A percentile compares a stretch with the other conserved stretches of the same genome.
phyloP scores from a whole-genome alignment of 2,888 invertebrate genomes.

The Zygaena filipendulae region DNA sequence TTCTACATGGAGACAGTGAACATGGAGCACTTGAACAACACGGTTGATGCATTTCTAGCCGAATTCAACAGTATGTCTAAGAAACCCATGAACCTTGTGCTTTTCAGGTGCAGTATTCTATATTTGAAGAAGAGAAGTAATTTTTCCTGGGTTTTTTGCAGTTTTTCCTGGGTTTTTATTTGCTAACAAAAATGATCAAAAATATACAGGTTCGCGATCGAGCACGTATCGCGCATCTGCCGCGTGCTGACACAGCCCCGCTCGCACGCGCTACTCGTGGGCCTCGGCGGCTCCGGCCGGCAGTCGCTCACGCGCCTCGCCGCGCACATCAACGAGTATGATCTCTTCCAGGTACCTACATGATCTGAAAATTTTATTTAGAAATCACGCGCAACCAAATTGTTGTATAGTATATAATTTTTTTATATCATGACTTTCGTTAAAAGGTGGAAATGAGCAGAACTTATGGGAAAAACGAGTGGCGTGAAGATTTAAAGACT shows the following conservation, averaged over 20 bases:
- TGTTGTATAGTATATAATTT: no score
- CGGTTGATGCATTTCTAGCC: slow-evolving; percentile 88
- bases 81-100: slow-evolving; percentile 95
- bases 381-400: no score
- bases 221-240: slow-evolving; percentile 91
- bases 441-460: slow-evolving; percentile 94
- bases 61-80: slow-evolving; percentile 97
- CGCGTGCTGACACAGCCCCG: slow-evolving; percentile 92
- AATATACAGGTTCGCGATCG: slow-evolving; percentile 94
- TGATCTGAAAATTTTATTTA: no score
- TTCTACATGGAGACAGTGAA: slow-evolving; percentile 91
- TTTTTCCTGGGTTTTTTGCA: no score
- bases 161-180: no score
- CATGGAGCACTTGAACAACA: slow-evolving; percentile 80
- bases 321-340: slow-evolving; percentile 94
- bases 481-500: slow-evolving; percentile 91
- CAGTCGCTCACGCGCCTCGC: slow-evolving; percentile 91
- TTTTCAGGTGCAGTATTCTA: slow-evolving; percentile 90
- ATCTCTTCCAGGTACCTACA: slow-evolving; percentile 80
- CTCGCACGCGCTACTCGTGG: slow-evolving; percentile 89
- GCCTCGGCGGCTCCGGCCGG: slow-evolving; percentile 93
- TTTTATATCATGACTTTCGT: no score
- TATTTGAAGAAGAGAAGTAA: no score
- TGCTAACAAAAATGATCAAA: no score
- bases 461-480: slow-evolving; percentile 84